These are phyloP conservation scores for Orgyia antiqua DNA, from an alignment of 2,888 invertebrate species.

Conservation along the genomic window DNA sequence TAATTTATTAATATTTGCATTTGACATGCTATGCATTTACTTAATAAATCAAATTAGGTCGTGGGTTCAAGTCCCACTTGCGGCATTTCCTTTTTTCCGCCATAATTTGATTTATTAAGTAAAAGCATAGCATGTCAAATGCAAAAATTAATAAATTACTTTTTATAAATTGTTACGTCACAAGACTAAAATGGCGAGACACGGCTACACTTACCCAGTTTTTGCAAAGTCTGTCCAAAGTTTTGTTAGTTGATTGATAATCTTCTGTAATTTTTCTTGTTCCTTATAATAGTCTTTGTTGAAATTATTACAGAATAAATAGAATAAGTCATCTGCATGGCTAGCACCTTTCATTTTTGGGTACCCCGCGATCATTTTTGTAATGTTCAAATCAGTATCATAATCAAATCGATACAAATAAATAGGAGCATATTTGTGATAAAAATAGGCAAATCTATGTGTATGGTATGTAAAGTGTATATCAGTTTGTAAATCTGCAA, in stretches of 20 bases:
- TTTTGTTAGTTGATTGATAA: conserved; percentile 51
- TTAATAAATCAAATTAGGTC: too few relatives aligned
- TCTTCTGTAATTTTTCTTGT: conserved; percentile 38
- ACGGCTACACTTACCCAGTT: conserved; percentile 56
- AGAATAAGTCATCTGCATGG: conserved; percentile 69
- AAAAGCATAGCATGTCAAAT: too few relatives aligned
- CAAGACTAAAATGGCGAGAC: too few relatives aligned
- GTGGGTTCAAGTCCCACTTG: too few relatives aligned
- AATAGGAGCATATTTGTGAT: conserved; percentile 26
- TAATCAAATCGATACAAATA: conserved; percentile 51
- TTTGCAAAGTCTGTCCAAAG: conserved; percentile 68
- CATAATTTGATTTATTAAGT: too few relatives aligned
- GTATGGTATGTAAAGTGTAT: conserved; percentile 39
- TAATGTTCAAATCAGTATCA: conserved; percentile 45
- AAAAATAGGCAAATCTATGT: conserved; percentile 42
- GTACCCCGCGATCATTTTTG: conserved; percentile 33
- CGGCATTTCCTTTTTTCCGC: too few relatives aligned
- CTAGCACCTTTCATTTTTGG: conserved; percentile 46
- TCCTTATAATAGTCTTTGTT: conserved; percentile 45
- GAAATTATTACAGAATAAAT: conserved; percentile 52
- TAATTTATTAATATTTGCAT: too few relatives aligned
- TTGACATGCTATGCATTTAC: too few relatives aligned
- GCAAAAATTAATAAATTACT: too few relatives aligned
- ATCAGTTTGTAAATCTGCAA: conserved; percentile 40
- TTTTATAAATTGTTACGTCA: too few relatives aligned